phyloP scores from a whole-genome alignment of 2,113 vertebrate species.

The Climacteris rufus region DNA sequence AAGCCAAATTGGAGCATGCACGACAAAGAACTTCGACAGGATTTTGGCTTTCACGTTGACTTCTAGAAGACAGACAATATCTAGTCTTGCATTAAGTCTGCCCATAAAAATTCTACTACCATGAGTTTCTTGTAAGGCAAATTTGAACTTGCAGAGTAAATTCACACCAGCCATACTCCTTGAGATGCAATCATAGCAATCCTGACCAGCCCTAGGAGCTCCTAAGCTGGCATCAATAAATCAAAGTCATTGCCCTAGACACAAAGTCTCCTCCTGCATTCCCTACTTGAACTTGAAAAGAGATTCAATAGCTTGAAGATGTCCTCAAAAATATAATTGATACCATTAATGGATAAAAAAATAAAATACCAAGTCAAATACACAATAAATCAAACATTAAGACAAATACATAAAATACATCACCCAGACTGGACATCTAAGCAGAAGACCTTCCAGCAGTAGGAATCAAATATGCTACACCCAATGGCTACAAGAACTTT shows the following conservation, averaged over 20 bases:
- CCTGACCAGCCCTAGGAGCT: neutral
- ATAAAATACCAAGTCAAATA: neutral
- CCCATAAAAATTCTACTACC: neutral
- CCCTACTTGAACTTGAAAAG: neutral
- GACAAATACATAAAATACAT: neutral
- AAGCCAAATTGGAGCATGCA: neutral
- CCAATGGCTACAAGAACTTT: neutral
- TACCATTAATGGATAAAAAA: neutral
- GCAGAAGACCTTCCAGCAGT: neutral
- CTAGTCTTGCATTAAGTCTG: neutral
- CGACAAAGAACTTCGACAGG: neutral
- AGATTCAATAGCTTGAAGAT: neutral
- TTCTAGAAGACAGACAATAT: neutral
- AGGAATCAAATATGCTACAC: neutral
- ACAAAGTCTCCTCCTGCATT: neutral
- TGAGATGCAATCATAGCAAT: neutral
- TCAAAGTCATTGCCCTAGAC: neutral
- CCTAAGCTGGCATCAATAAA: neutral
- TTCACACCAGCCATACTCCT: neutral
- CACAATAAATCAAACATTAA: neutral
- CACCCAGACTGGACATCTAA: neutral
- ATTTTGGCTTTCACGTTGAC: neutral
- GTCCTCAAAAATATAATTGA: neutral
- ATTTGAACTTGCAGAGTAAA: neutral
- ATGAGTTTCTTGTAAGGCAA: neutral